phyloP scores from a whole-genome alignment of 1,140 invertebrate species.

The Sweltsa coloradensis region DNA sequence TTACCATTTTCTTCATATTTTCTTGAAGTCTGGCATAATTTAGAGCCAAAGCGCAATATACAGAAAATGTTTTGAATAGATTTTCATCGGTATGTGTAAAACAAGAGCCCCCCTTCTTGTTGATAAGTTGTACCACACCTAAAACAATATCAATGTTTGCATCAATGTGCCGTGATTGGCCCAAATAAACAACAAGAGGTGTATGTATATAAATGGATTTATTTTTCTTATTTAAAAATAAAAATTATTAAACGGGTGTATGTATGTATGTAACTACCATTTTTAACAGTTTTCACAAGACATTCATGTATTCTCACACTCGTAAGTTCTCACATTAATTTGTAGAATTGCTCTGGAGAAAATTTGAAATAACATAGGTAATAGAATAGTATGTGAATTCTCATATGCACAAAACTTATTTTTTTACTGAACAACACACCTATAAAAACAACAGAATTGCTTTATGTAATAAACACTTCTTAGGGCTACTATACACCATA shows the following conservation, averaged over 20 bases:
- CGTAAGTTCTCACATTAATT: no score
- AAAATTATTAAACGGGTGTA: background rate
- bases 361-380: no score
- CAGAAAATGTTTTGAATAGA: slow-evolving; percentile 35
- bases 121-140: slow-evolving; percentile 39
- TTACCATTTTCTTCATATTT: slow-evolving; percentile 29
- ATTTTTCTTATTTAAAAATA: background rate
- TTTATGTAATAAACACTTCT: no score
- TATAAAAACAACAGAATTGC: no score
- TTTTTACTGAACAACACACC: no score
- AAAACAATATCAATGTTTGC: slow-evolving; percentile 9
- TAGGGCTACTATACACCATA: no score
- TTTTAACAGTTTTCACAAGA: no score
- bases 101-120: slow-evolving; percentile 33
- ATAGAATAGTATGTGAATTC: no score
- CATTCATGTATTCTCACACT: no score
- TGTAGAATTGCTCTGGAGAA: no score
- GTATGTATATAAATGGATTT: background rate
- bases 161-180: background rate
- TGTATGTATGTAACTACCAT: no score
- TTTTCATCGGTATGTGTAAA: slow-evolving; percentile 35
- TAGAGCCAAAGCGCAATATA: slow-evolving; percentile 34
- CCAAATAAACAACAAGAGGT: background rate
- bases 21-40: slow-evolving; percentile 35
- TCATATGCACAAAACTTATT: no score